A percentile compares a stretch with the other conserved stretches of the same genome.
These are phyloP conservation scores for Hyposoter dolosus DNA, from an alignment of 2,888 invertebrate species.

Conservation along the genomic window DNA sequence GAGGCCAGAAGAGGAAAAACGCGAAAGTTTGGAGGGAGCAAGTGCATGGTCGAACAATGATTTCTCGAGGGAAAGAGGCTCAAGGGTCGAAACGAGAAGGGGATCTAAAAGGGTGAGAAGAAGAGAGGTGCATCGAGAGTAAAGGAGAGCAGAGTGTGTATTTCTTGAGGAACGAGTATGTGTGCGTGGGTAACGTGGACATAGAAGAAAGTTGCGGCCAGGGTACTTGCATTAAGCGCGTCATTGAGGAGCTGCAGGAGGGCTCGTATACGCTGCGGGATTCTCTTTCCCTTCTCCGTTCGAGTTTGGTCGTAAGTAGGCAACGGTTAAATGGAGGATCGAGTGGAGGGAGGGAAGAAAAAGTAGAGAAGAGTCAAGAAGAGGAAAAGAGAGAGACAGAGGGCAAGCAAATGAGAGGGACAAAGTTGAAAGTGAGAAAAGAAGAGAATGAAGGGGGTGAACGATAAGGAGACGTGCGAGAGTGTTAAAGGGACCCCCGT, in stretches of 20 bases:
- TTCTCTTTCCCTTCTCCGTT: constrained; percentile 64
- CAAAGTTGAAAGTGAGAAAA: constrained; percentile 30
- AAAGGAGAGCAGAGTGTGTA: constrained; percentile 4
- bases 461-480: constrained; percentile 39
- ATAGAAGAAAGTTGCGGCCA: constrained; percentile 56
- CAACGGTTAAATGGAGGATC: constrained; percentile 56
- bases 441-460: constrained; percentile 21
- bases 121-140: constrained; percentile 38
- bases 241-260: constrained; percentile 64
- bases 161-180: not conserved
- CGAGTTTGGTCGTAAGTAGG: constrained; percentile 54
- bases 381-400: constrained; percentile 16
- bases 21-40: not conserved
- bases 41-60: constrained; percentile 5
- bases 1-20: not conserved
- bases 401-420: constrained; percentile 12
- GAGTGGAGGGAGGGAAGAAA: not conserved
- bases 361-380: not conserved
- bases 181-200: constrained; percentile 33
- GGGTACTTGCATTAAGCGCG: constrained; percentile 69
- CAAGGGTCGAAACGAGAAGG: not conserved
- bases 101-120: constrained; percentile 19
- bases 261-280: constrained; percentile 51
- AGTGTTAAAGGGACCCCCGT: constrained; percentile 29
- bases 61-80: not conserved